A percentile compares a stretch with the other conserved stretches of the same genome.
Evolutionary conservation across 2,888 invertebrate species (phyloP).

Genomic region (Leptinotarsa tumamoca): DNA sequence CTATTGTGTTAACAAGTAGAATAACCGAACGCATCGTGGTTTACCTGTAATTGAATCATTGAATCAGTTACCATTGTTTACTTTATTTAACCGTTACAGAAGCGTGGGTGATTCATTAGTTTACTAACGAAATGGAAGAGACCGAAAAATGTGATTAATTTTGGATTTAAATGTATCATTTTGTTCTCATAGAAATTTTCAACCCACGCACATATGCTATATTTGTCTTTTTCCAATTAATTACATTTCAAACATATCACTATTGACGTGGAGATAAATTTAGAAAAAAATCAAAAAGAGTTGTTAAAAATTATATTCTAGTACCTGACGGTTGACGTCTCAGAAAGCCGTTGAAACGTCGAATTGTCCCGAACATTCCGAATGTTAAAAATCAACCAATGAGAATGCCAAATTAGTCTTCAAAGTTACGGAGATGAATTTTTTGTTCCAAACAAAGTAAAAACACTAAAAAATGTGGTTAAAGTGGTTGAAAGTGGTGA

Average conservation of each 20-base stretch:
- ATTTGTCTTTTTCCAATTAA: conserved; percentile 9
- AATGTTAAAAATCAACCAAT: conserved; percentile 57
- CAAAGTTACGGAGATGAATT: conserved; percentile 61
- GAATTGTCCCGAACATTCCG: conserved; percentile 46
- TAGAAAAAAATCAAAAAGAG: conserved; percentile 15
- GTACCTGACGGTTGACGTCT: conserved; percentile 52
- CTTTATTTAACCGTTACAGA: not conserved
- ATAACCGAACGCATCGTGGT: no score
- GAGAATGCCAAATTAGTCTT: conserved; percentile 61
- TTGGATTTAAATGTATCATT: conserved; percentile 4
- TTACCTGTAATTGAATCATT: not conserved
- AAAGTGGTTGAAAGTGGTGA: conserved; percentile 52
- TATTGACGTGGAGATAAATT: conserved; percentile 18
- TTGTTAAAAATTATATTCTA: conserved; percentile 28
- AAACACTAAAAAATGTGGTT: conserved; percentile 59
- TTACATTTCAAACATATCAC: not conserved
- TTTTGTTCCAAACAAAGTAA: conserved; percentile 62
- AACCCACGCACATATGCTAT: not conserved
- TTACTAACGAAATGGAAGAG: not conserved
- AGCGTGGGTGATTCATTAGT: conserved; percentile 5
- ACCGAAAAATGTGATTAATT: conserved; percentile 4
- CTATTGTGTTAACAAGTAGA: no score
- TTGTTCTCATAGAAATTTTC: conserved; percentile 9
- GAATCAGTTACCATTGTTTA: conserved; percentile 4
- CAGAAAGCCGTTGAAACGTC: conserved; percentile 39